These are phyloP conservation scores for Steinernema feltiae DNA, from an alignment of 1,140 invertebrate species.

Conservation along the genomic window DNA sequence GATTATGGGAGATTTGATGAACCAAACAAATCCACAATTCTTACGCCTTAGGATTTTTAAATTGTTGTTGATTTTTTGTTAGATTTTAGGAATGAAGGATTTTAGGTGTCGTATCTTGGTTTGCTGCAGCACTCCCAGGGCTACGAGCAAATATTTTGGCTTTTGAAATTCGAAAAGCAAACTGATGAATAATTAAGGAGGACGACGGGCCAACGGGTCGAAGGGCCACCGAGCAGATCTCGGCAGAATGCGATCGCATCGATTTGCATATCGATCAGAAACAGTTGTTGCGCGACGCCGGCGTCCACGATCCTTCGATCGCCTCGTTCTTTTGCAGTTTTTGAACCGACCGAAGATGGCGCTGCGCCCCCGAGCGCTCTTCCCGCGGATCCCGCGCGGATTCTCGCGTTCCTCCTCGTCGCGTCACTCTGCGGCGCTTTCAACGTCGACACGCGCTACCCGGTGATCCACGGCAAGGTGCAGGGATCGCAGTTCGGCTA, in stretches of 20 bases:
- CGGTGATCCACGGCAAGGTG: conserved; percentile 59
- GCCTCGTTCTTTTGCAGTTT: background rate
- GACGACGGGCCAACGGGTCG: background rate
- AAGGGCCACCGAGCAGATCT: background rate
- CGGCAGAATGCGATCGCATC: background rate
- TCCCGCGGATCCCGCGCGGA: too few species aligned
- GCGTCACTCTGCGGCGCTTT: conserved; percentile 58
- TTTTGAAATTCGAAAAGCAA: background rate
- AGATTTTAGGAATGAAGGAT: background rate
- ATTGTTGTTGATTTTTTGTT: background rate
- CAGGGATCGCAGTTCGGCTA: conserved; percentile 63
- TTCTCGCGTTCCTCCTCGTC: background rate
- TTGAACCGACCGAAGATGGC: background rate
- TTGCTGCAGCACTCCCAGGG: too few species aligned
- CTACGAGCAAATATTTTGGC: too few species aligned
- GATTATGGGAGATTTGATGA: conserved; percentile 74
- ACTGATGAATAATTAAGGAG: background rate
- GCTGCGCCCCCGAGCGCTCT: too few species aligned
- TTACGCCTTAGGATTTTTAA: conserved; percentile 41
- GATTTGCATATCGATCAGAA: conserved; percentile 14
- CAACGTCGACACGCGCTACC: conserved; percentile 62
- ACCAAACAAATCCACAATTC: conserved; percentile 58
- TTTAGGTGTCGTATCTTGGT: too few species aligned
- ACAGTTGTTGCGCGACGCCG: conserved; percentile 1
- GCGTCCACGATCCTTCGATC: background rate